These are phyloP conservation scores for Pristis pectinata DNA, from an alignment of 2,797 vertebrate species.

Conservation along the genomic window DNA sequence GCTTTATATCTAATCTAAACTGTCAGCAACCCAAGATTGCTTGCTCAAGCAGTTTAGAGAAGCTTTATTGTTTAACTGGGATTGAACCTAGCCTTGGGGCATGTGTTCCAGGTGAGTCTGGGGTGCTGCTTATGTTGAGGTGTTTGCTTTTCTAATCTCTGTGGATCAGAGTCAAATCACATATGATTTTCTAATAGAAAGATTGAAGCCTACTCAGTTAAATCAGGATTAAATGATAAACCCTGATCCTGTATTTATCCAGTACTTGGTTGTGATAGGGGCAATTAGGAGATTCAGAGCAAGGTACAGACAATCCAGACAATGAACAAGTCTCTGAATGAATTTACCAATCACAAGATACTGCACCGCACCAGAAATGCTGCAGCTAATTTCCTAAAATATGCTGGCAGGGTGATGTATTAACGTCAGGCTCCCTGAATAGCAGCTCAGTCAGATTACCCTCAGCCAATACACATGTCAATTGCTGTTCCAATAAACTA, in stretches of 20 bases:
- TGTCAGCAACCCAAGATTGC: background rate
- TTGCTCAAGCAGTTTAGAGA: background rate
- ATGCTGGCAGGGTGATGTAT: background rate
- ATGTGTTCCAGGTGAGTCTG: background rate
- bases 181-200: background rate
- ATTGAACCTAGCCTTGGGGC: background rate
- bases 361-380: background rate
- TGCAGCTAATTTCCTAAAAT: slow-evolving; percentile 32
- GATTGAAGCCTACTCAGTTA: background rate
- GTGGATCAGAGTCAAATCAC: background rate
- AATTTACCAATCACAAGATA: slow-evolving; percentile 11
- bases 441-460: slow-evolving; percentile 30
- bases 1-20: background rate
- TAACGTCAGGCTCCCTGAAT: slow-evolving; percentile 27
- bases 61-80: background rate
- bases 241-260: background rate
- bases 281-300: slow-evolving; percentile 4
- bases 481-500: background rate
- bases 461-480: slow-evolving; percentile 22
- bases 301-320: background rate
- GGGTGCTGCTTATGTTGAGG: background rate
- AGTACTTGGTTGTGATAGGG: background rate
- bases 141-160: background rate
- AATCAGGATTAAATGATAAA: slow-evolving; percentile 29
- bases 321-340: background rate